These are phyloP conservation scores for Crenichthys baileyi DNA, from an alignment of 2,797 vertebrate genomes.

Conservation along the genomic window DNA sequence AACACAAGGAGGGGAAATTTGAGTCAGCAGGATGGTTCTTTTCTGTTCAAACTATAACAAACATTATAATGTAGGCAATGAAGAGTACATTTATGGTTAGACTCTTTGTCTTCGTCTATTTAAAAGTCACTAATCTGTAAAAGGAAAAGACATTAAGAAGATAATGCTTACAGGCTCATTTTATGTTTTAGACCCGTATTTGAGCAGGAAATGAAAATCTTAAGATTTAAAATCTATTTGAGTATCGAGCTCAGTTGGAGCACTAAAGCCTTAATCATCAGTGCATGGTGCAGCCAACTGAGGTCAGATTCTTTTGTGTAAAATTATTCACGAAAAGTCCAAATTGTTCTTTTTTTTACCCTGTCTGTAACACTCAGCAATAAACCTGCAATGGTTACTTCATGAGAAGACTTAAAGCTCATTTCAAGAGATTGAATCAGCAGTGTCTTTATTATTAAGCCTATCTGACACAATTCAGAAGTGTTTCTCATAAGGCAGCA, in stretches of 20 bases:
- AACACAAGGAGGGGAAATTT: constrained; percentile 58
- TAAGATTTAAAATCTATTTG: neutral
- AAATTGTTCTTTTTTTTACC: neutral
- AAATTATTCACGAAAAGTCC: neutral
- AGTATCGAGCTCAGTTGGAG: neutral
- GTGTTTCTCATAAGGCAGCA: neutral
- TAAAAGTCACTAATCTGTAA: neutral
- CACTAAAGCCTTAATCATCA: neutral
- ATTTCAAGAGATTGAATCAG: neutral
- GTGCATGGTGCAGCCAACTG: neutral
- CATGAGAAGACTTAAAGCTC: neutral
- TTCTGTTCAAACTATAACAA: constrained; percentile 49
- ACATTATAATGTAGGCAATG: constrained; percentile 32
- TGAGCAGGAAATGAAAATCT: neutral
- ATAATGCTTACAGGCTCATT: neutral
- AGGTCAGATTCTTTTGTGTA: neutral
- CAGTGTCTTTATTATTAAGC: neutral
- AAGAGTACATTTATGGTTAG: constrained; percentile 4
- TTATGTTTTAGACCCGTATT: neutral
- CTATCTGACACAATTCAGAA: neutral
- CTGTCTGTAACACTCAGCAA: neutral
- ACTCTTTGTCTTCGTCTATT: constrained; percentile 7
- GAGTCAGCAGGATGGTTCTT: constrained; percentile 48
- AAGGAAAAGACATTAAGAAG: neutral
- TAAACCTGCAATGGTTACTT: neutral